These are phyloP conservation scores for Nematopogon swammerdamellus DNA, from an alignment of 2,888 invertebrate species.

Conservation along the genomic window DNA sequence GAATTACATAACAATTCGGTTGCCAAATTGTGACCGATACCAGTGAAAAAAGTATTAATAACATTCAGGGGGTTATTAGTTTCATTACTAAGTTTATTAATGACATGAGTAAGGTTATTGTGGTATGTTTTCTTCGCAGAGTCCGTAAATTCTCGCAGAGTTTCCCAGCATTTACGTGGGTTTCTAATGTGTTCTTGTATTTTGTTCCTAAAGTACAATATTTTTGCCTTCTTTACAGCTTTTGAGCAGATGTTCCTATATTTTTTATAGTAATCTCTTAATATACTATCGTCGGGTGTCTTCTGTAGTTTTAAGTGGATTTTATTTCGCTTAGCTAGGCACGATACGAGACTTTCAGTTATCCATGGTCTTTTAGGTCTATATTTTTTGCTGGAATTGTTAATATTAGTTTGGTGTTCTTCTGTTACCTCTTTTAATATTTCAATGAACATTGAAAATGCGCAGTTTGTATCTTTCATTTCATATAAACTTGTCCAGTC, in stretches of 20 bases:
- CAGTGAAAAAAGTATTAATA: not conserved
- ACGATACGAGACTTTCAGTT: not conserved
- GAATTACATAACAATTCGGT: no score
- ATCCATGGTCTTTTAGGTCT: not conserved
- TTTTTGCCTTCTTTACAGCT: not conserved
- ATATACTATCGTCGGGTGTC: not conserved
- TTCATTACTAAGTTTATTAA: not conserved
- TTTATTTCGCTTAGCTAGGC: not conserved
- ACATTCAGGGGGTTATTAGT: not conserved
- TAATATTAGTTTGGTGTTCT: no score
- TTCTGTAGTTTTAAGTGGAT: not conserved
- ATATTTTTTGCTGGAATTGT: not conserved
- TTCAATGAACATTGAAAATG: not conserved
- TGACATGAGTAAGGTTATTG: not conserved
- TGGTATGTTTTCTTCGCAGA: not conserved
- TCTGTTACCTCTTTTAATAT: not conserved
- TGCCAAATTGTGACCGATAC: not conserved
- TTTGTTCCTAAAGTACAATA: not conserved
- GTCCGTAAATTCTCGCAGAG: not conserved
- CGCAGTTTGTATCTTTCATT: not conserved
- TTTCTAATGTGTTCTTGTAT: not conserved
- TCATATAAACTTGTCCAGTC: not conserved
- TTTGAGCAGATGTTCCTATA: constrained; percentile 2
- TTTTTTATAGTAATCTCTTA: not conserved
- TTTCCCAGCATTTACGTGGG: not conserved